Evolutionary conservation across 2,888 invertebrate genomes (phyloP).

Genomic region (Erebia ligea): DNA sequence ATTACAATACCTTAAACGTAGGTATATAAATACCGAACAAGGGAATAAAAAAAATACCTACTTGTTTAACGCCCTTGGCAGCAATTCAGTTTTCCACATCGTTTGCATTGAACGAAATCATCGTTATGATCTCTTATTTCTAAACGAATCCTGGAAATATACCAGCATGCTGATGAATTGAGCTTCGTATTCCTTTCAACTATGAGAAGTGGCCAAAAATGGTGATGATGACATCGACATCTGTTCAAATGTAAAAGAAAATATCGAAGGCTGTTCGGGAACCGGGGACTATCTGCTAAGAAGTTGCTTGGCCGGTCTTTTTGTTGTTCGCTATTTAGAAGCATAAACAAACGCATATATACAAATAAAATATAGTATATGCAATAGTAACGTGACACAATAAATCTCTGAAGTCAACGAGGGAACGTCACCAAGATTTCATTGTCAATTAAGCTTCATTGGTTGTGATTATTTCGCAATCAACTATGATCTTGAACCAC

Average conservation of each 20-base stretch:
- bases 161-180: too few species aligned
- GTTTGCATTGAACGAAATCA: too few species aligned
- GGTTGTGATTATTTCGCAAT: constrained; percentile 40
- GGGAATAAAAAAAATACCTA: too few species aligned
- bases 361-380: constrained; percentile 15
- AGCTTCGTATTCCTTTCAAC: too few species aligned
- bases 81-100: too few species aligned
- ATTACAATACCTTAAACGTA: too few species aligned
- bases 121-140: neutral
- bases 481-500: neutral
- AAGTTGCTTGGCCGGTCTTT: constrained; percentile 60
- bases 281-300: neutral
- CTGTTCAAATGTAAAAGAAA: too few species aligned
- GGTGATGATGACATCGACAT: too few species aligned
- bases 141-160: neutral
- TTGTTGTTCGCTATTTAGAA: constrained; percentile 63
- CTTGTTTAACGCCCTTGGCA: too few species aligned
- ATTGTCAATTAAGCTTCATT: constrained; percentile 39
- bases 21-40: too few species aligned
- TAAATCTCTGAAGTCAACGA: constrained; percentile 47
- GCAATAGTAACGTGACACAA: constrained; percentile 36
- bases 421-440: constrained; percentile 37
- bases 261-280: too few species aligned
- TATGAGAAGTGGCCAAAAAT: too few species aligned
- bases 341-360: constrained; percentile 60